Base-by-base conservation (phyloP, 35 echinoderm and acorn worm genomes). In the Ophioderma brevispina region DNA sequence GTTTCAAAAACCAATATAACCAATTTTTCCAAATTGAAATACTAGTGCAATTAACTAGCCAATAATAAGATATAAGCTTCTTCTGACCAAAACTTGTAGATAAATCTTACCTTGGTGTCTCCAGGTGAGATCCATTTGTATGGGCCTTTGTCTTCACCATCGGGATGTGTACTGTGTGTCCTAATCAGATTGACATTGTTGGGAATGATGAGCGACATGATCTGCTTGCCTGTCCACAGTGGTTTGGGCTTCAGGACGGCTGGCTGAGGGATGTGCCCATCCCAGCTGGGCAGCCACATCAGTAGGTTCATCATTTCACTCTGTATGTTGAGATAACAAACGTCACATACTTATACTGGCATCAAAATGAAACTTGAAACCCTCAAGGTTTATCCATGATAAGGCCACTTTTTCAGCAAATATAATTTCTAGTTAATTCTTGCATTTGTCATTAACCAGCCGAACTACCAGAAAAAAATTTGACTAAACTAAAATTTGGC, bases 101-200 rank as follows among this genome's bases (percentile, higher is more conserved):
- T 8, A 46, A 46, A 46, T 31, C 40, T 21, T 70, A 99, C 97
- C 97, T 99, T 99, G 14, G 97, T 99, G 35, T 99, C 97, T 82
- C 97, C 97, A 19, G 97, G 97, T 0, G 97, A 99, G 34, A 99
- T 81, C 97, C 97, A 99, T 55, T 99, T 95, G 94, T 99, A 99
- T 4, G 97, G 97, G 14, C 97, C 97, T 55, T 75, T 87, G 78
- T 99, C 94, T 83, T 99, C 97, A 15, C 92, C 97, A 80, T 99
- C 97, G 13, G 97, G 97, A 88, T 99, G 97, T 31, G 97, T 95
- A 36, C 93, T 95, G 94, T 99, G 97, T 11, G 91, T 88, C 78
- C 91, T 92, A 82, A 99, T 89, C 82, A 93, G 63, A 81, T 99
- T 99, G 75, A 99, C 80, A 34, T 92, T 90, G 55, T 86, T 80